phyloP scores from a whole-genome alignment of 2,797 vertebrate genomes.

The Manis crassicaudata region DNA sequence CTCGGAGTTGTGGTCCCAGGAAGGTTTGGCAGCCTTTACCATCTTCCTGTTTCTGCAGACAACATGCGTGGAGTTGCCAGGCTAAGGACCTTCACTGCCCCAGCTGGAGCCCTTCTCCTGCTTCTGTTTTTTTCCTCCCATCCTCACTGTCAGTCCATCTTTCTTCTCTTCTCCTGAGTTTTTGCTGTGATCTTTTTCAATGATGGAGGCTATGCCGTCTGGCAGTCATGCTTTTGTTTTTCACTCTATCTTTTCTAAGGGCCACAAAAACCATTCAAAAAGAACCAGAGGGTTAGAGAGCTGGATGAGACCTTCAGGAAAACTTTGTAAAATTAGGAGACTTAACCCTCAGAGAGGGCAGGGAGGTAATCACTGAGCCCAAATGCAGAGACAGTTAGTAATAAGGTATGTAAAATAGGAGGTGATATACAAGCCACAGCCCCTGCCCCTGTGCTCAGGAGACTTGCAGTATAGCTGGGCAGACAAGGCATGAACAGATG shows the following conservation, averaged over 20 bases:
- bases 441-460: background rate
- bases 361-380: background rate
- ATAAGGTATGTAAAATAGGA: background rate
- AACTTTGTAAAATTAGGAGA: background rate
- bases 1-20: background rate
- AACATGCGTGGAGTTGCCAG: background rate
- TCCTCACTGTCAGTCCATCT: background rate
- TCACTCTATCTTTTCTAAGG: conserved; percentile 11
- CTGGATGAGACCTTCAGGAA: background rate
- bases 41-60: background rate
- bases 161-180: background rate
- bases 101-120: background rate
- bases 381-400: background rate
- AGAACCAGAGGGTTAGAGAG: background rate
- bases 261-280: background rate
- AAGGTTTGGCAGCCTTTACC: background rate
- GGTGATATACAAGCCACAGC: background rate
- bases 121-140: background rate
- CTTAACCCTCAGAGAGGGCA: background rate
- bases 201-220: background rate
- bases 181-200: background rate
- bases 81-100: background rate
- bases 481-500: background rate
- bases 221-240: background rate
- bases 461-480: background rate